Evolutionary conservation across 92 coral and sea anemone species (phyloP), one percentile per base, ranked within the genome.

Genomic region (Ricordea florida): DNA sequence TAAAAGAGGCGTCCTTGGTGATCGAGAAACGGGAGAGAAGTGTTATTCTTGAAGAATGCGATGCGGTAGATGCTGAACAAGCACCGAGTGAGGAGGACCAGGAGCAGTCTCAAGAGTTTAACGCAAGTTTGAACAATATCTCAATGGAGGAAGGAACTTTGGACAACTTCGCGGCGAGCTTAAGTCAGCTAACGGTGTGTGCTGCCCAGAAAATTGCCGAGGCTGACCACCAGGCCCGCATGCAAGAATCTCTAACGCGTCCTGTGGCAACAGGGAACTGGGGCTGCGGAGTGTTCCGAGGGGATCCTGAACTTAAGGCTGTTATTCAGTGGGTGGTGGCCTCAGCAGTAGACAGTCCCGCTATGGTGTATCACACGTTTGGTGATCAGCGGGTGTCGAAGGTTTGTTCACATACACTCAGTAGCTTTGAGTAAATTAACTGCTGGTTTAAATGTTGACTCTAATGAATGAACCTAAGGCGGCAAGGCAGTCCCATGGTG

Each of bases 281-380:
- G 97, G 89, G 90, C 23, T 78, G 93, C 32, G 93, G 92, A 30
- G 87, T 53, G 8, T 67, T 79, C 46, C 66, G 66, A 38, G 81
- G 89, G 21, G 92, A 90, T 63, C 73, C 88, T 16, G 83, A 92
- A 62, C 80, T 92, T 69, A 88, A 92, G 79, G 89, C 89, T 57
- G 46, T 88, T 2, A 34, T 92, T 16, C 98, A 92, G 79, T 92
- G 98, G 98, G 64, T 79, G 22, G 98, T 92, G 0, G 96, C 98
- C 1, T 92, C 96, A 20, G 90, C 79, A 4, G 93, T 82, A 26
- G 92, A 92, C 38, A 82, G 92, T 45, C 96, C 98, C 63, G 89
- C 76, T 13, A 25, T 92, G 28, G 83, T 78, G 27, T 92, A 72
- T 33, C 88, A 85, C 69, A 62, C 92, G 11, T 70, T 78, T 57